phyloP scores from a whole-genome alignment of 1,140 invertebrate species.

The Grapholita molesta region DNA sequence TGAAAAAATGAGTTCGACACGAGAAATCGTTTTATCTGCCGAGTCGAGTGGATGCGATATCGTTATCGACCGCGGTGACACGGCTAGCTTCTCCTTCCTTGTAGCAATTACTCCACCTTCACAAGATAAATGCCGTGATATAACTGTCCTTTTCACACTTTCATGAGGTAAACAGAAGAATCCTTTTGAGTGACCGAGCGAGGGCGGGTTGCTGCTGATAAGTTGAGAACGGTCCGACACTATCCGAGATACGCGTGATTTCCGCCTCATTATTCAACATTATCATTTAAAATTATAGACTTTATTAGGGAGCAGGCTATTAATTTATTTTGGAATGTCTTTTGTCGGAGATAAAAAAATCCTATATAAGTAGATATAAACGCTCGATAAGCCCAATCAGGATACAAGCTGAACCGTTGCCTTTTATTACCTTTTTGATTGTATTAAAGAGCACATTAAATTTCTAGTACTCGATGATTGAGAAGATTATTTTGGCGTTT shows the following conservation, averaged over 20 bases:
- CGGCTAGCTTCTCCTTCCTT: conserved; percentile 1
- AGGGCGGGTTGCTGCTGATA: background rate
- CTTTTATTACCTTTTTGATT: background rate
- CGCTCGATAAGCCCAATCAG: too few species aligned
- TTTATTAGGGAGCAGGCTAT: background rate
- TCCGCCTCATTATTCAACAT: background rate
- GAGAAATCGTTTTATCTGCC: conserved; percentile 5
- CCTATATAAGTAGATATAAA: too few species aligned
- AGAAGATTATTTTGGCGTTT: too few species aligned
- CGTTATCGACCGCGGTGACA: background rate
- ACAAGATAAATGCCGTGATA: background rate
- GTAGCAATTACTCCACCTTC: background rate
- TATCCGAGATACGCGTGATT: background rate
- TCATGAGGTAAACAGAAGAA: background rate
- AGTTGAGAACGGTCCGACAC: background rate
- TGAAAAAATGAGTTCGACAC: conserved; percentile 7
- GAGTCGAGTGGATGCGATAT: background rate
- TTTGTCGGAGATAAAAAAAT: background rate
- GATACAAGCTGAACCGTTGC: too few species aligned
- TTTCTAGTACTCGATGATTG: too few species aligned
- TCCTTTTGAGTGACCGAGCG: background rate
- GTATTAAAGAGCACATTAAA: too few species aligned
- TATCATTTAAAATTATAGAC: background rate
- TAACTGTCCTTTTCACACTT: background rate
- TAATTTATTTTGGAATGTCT: background rate